phyloP scores from a whole-genome alignment of 1,140 invertebrate species.

The Lasioglossum albipes region DNA sequence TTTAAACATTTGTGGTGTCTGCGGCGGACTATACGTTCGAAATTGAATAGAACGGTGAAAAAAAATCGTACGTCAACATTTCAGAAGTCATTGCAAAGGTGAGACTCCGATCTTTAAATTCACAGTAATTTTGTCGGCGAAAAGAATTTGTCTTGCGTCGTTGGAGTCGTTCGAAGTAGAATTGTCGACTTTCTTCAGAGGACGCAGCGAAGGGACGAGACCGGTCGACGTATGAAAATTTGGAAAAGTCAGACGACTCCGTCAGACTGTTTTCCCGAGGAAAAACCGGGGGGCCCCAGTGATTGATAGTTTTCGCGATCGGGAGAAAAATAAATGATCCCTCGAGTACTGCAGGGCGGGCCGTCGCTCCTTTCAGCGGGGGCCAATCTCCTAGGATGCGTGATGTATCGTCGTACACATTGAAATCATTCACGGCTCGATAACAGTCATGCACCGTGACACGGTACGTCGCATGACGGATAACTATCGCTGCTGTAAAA shows the following conservation, averaged over 20 bases:
- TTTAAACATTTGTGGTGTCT: too few species aligned
- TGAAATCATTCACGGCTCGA: slow-evolving; percentile 55
- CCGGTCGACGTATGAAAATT: slow-evolving; percentile 18
- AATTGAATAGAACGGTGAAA: too few species aligned
- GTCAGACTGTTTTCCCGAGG: not conserved
- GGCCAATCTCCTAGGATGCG: slow-evolving; percentile 15
- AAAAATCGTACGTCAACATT: too few species aligned
- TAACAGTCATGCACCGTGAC: slow-evolving; percentile 44
- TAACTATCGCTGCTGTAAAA: slow-evolving; percentile 12
- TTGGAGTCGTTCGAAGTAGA: too few species aligned
- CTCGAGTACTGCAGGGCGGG: slow-evolving; percentile 8
- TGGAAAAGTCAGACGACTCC: not conserved
- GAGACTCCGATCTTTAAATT: too few species aligned
- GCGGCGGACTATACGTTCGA: too few species aligned
- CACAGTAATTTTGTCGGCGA: too few species aligned
- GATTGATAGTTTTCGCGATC: slow-evolving; percentile 49
- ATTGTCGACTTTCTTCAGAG: too few species aligned
- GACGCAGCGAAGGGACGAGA: too few species aligned
- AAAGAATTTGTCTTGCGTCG: too few species aligned
- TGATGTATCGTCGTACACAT: slow-evolving; percentile 53
- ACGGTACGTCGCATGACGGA: slow-evolving; percentile 29
- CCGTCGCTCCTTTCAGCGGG: slow-evolving; percentile 26
- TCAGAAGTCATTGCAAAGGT: too few species aligned
- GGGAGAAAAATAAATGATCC: slow-evolving; percentile 56
- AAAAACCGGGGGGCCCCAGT: not conserved